Conservation (phyloP, 1,140 invertebrate genomes). For the Panagrolaimus sp. region DNA sequence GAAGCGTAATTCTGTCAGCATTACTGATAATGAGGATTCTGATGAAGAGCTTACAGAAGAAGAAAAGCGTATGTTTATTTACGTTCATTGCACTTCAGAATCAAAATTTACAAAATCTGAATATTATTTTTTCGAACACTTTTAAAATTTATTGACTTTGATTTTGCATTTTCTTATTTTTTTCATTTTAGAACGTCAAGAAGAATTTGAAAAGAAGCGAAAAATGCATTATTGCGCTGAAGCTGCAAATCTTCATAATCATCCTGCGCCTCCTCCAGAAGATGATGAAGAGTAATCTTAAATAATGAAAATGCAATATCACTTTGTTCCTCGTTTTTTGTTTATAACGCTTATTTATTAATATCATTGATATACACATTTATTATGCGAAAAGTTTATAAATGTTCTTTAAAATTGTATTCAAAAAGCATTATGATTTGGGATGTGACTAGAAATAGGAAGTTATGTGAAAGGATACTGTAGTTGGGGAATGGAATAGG, state of each 20-base stretch:
- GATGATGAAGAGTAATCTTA: not conserved
- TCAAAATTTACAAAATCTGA: too few relatives aligned
- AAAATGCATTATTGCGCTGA: conserved; percentile 89
- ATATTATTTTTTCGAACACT: too few relatives aligned
- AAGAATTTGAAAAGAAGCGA: conserved; percentile 68
- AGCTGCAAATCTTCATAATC: conserved; percentile 37
- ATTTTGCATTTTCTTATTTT: not conserved
- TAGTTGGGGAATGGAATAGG: not conserved
- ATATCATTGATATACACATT: not conserved
- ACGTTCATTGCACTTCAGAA: too few relatives aligned
- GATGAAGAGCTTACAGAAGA: conserved; percentile 33
- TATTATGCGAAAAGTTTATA: not conserved
- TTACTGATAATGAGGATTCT: conserved; percentile 17
- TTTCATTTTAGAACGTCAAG: conserved; percentile 12
- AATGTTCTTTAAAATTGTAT: too few relatives aligned
- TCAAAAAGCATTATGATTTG: not conserved
- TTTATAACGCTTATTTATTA: not conserved
- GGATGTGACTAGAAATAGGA: not conserved
- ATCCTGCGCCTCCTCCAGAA: not conserved
- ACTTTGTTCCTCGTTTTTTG: not conserved
- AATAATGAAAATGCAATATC: conserved; percentile 1
- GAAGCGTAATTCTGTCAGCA: conserved; percentile 22
- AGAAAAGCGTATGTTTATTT: conserved; percentile 34
- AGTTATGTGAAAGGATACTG: not conserved
- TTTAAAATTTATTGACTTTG: too few relatives aligned